phyloP scores from a whole-genome alignment of 2,113 vertebrate species.

The Chaetodon auriga region DNA sequence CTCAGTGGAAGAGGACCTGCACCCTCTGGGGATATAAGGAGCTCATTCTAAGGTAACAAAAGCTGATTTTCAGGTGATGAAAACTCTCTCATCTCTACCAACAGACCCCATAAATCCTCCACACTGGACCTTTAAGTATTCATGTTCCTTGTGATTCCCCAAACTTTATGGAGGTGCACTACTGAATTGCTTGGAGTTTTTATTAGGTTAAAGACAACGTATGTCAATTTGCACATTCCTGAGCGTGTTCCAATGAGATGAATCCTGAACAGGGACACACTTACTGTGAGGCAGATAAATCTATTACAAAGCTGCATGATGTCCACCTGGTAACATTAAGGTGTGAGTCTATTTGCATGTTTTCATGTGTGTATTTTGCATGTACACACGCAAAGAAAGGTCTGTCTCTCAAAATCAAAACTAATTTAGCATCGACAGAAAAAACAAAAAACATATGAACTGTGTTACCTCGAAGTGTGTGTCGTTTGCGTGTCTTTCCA shows the following conservation, averaged over 20 bases:
- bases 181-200: background rate
- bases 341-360: background rate
- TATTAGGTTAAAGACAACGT: background rate
- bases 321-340: background rate
- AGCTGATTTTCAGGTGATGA: too few relatives aligned
- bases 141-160: background rate
- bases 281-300: background rate
- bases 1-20: too few relatives aligned
- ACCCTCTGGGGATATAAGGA: too few relatives aligned
- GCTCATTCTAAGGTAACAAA: too few relatives aligned
- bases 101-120: too few relatives aligned
- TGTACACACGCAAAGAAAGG: background rate
- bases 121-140: too few relatives aligned
- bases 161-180: background rate
- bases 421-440: background rate
- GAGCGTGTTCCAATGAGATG: background rate
- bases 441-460: background rate
- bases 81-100: too few relatives aligned
- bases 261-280: background rate
- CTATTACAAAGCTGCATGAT: background rate
- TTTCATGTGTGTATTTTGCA: background rate
- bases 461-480: constrained; percentile 14
- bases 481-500: background rate
- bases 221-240: background rate
- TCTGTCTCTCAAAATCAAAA: background rate